Evolutionary conservation across 53 echinoderm and acorn worm species (phyloP).

Genomic region (Echinometra lucunter): DNA sequence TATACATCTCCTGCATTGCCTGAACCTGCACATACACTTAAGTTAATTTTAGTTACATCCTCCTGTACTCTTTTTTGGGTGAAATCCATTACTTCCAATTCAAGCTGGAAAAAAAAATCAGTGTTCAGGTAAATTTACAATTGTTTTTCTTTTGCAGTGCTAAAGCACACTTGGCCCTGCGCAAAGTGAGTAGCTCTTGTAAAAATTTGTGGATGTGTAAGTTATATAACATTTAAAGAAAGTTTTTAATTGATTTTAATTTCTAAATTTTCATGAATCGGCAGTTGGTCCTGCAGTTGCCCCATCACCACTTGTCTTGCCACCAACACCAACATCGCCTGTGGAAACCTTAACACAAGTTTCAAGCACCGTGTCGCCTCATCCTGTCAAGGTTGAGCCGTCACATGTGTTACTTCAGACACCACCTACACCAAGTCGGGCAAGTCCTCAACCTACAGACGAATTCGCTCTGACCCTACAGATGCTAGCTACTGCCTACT

Average conservation of each 20-base stretch:
- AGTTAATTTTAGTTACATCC: not conserved
- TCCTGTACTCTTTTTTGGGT: not conserved
- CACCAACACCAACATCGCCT: conserved; percentile 54
- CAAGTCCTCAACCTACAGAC: conserved; percentile 17
- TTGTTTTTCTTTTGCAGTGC: not conserved
- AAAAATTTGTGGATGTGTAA: not conserved
- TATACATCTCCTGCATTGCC: conserved; percentile 14
- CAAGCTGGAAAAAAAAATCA: not conserved
- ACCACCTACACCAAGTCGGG: not conserved
- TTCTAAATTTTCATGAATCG: not conserved
- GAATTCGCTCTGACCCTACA: conserved; percentile 46
- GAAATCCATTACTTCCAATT: not conserved
- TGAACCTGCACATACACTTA: not conserved
- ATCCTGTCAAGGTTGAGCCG: conserved; percentile 32
- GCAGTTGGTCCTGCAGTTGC: conserved; percentile 3
- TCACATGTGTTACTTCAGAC: not conserved
- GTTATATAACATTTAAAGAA: not conserved
- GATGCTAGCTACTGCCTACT: conserved; percentile 54
- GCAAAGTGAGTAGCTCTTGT: not conserved
- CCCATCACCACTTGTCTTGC: conserved; percentile 28
- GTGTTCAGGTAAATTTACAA: not conserved
- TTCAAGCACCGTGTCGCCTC: not conserved
- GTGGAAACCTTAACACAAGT: not conserved
- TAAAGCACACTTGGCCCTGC: not conserved
- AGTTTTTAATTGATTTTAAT: not conserved